phyloP scores from a whole-genome alignment of 2,797 vertebrate species.

The Tadarida brasiliensis region DNA sequence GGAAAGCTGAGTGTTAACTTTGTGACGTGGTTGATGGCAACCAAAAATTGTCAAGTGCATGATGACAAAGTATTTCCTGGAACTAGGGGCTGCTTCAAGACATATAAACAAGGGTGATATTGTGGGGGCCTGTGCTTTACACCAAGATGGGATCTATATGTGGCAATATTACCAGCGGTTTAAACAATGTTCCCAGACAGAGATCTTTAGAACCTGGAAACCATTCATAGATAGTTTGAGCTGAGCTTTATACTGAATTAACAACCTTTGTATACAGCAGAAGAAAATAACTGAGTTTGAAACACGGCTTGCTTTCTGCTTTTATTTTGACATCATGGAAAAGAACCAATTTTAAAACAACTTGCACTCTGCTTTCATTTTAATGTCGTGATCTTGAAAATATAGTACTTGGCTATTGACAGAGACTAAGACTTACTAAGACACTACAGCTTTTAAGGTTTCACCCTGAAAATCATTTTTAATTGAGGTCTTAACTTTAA shows the following conservation, averaged over 20 bases:
- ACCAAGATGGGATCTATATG: neutral
- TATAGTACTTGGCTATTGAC: constrained; percentile 5
- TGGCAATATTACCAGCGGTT: neutral
- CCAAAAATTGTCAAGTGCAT: constrained; percentile 61
- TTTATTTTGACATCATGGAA: constrained; percentile 47
- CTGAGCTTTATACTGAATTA: neutral
- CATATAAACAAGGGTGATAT: constrained; percentile 65
- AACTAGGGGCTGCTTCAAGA: constrained; percentile 69
- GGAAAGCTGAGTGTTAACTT: constrained; percentile 82
- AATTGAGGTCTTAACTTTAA: constrained; percentile 66
- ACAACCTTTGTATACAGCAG: neutral
- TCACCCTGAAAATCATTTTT: neutral
- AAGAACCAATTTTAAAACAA: constrained; percentile 54
- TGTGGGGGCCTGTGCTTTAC: constrained; percentile 23
- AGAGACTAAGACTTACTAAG: constrained; percentile 44
- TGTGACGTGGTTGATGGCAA: constrained; percentile 81
- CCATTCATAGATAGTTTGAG: neutral
- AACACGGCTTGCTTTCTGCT: neutral
- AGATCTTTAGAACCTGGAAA: constrained; percentile 62
- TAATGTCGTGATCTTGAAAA: constrained; percentile 47
- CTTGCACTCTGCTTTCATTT: constrained; percentile 14
- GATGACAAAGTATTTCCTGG: constrained; percentile 86
- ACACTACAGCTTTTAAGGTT: constrained; percentile 1
- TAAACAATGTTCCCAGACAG: neutral
- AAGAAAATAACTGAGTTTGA: constrained; percentile 52